phyloP scores from a whole-genome alignment of 2,888 invertebrate species.

The Parthenolecanium corni region DNA sequence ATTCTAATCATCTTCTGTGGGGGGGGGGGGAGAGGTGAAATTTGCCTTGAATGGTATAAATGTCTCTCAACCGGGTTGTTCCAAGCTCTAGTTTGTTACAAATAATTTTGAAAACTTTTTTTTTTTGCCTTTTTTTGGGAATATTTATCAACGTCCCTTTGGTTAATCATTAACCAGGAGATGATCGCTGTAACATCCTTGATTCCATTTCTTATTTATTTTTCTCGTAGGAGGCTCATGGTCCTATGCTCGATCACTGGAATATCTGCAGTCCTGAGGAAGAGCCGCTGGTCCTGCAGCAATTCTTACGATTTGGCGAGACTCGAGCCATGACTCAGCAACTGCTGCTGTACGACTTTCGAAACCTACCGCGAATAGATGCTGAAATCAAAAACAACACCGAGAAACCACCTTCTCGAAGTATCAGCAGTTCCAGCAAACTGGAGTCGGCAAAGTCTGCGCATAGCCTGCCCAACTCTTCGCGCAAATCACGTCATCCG shows the following conservation, averaged over 20 bases:
- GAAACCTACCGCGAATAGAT: conserved; percentile 43
- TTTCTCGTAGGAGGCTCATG: conserved; percentile 59
- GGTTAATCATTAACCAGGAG: no score
- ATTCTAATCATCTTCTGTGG: no score
- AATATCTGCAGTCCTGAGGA: conserved; percentile 75
- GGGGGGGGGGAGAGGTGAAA: no score
- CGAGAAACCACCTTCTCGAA: conserved; percentile 38
- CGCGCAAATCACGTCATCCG: conserved; percentile 23
- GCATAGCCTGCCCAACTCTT: conserved; percentile 14
- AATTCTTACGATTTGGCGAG: conserved; percentile 81
- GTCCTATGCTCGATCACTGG: conserved; percentile 71
- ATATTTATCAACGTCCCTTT: no score
- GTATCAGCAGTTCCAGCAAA: conserved; percentile 16
- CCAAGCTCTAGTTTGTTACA: no score
- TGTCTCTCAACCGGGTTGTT: no score
- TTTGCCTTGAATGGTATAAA: no score
- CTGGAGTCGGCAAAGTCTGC: neutral
- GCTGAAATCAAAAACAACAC: conserved; percentile 47
- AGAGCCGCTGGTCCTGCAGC: conserved; percentile 81
- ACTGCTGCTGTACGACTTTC: conserved; percentile 44
- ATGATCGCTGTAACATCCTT: no score
- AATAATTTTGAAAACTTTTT: no score
- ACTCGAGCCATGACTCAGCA: conserved; percentile 69
- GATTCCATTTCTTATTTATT: conserved; percentile 33
- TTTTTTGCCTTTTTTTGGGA: no score